A percentile compares a stretch with the other conserved stretches of the same genome.
Evolutionary conservation across 53 echinoderm and acorn worm species (phyloP).

Genomic region (Luidia sarsii): DNA sequence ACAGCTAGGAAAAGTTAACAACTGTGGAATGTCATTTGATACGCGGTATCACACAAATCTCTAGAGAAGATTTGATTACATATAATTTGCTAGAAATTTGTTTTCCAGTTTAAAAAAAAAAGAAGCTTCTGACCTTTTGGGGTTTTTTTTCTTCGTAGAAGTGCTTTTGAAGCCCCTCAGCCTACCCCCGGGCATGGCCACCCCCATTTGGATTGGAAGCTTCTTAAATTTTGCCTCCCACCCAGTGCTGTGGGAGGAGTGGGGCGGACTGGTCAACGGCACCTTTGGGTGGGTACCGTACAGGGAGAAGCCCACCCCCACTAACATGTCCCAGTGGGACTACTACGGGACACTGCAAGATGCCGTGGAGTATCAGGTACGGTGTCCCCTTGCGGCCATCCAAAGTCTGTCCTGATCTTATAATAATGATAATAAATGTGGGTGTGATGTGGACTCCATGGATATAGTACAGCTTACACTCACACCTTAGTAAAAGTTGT

Average conservation of each 20-base stretch:
- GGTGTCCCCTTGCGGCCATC: no score
- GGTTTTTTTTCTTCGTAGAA: conserved; percentile 31
- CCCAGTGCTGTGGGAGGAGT: conserved; percentile 65
- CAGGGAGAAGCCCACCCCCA: conserved; percentile 72
- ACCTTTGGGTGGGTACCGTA: conserved; percentile 95
- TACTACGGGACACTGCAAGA: conserved; percentile 82
- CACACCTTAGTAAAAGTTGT: no score
- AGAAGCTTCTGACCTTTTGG: background rate
- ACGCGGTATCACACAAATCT: no score
- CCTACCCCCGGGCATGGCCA: conserved; percentile 61
- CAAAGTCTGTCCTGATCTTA: no score
- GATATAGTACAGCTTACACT: no score
- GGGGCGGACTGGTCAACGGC: conserved; percentile 84
- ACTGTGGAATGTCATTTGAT: no score
- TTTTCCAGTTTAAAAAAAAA: no score
- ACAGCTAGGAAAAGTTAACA: no score
- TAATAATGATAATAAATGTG: no score
- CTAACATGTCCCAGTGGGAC: conserved; percentile 84
- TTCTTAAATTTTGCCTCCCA: conserved; percentile 83
- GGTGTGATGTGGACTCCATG: no score
- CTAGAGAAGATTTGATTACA: no score
- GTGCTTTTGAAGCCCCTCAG: conserved; percentile 68
- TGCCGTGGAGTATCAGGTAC: conserved; percentile 79
- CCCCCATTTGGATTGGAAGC: conserved; percentile 93
- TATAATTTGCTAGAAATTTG: no score